Evolutionary conservation across 1,140 invertebrate species (phyloP).

Genomic region (Glossosoma conforme): DNA sequence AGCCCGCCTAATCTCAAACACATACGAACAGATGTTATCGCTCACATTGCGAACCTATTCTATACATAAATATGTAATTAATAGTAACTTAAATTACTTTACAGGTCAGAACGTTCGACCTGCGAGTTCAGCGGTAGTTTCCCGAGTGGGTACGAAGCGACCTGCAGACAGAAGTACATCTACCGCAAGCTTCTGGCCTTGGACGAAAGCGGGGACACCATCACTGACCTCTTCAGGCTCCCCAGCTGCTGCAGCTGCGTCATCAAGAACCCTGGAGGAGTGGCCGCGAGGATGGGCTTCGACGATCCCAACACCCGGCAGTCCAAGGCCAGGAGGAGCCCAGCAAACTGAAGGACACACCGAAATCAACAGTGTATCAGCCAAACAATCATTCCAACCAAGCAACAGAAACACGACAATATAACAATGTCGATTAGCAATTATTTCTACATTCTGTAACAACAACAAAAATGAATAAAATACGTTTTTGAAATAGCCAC

Average conservation of each 20-base stretch:
- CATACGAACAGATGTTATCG: not conserved
- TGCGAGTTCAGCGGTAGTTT: conserved; percentile 32
- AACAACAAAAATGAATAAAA: too few species aligned
- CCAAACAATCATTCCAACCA: too few species aligned
- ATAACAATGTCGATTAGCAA: too few species aligned
- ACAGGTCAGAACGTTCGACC: conserved; percentile 4
- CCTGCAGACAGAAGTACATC: conserved; percentile 61
- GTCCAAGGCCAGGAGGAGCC: too few species aligned
- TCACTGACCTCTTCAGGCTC: conserved; percentile 50
- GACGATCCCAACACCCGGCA: too few species aligned
- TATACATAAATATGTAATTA: not conserved
- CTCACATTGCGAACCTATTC: not conserved
- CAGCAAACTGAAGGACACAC: too few species aligned
- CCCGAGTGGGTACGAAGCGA: conserved; percentile 48
- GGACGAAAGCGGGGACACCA: conserved; percentile 38
- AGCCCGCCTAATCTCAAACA: not conserved
- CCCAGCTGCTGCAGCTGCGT: conserved; percentile 62
- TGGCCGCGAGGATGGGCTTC: not conserved
- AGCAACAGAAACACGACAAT: too few species aligned
- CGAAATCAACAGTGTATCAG: too few species aligned
- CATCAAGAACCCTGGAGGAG: conserved; percentile 31
- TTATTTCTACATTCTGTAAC: too few species aligned
- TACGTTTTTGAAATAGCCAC: too few species aligned
- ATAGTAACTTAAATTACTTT: not conserved
- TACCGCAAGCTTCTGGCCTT: conserved; percentile 51